Percentiles rank a stretch among this genome's conserved stretches.
phyloP scores from a whole-genome alignment of 2,113 vertebrate genomes.

The Oriolus oriolus region DNA sequence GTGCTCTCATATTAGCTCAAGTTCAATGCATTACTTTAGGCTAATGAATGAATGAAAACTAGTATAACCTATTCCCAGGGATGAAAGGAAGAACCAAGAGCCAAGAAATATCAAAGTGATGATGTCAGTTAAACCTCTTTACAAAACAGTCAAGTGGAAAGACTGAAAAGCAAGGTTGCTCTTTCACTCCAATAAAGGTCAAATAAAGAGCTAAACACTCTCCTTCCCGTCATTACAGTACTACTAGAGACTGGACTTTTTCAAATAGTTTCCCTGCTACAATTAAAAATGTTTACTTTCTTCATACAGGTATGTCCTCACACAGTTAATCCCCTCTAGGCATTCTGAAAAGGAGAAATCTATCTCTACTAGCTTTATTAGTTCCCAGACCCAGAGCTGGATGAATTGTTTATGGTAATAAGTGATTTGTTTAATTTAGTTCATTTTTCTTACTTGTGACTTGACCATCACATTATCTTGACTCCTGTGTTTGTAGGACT shows the following conservation, averaged over 20 bases:
- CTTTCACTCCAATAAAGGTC: background rate
- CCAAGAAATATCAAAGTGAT: background rate
- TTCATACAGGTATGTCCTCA: background rate
- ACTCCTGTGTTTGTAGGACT: background rate
- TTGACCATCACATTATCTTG: background rate
- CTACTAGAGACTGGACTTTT: background rate
- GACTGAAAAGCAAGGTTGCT: background rate
- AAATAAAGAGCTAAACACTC: background rate
- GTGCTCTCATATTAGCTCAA: background rate
- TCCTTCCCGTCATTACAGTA: background rate
- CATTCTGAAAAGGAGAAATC: background rate
- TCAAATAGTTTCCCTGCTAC: background rate
- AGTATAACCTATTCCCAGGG: background rate
- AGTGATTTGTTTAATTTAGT: background rate
- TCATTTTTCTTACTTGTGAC: background rate
- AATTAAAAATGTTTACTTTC: background rate
- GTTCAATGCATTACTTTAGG: background rate
- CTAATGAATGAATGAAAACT: background rate
- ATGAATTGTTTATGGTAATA: background rate
- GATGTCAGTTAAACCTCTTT: background rate
- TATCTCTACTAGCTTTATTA: background rate
- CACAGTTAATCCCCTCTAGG: background rate
- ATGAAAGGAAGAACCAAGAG: background rate
- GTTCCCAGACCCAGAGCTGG: background rate
- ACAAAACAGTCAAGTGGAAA: background rate